Conservation (phyloP, 2,797 vertebrate genomes). For the Sphaeramia orbicularis region DNA sequence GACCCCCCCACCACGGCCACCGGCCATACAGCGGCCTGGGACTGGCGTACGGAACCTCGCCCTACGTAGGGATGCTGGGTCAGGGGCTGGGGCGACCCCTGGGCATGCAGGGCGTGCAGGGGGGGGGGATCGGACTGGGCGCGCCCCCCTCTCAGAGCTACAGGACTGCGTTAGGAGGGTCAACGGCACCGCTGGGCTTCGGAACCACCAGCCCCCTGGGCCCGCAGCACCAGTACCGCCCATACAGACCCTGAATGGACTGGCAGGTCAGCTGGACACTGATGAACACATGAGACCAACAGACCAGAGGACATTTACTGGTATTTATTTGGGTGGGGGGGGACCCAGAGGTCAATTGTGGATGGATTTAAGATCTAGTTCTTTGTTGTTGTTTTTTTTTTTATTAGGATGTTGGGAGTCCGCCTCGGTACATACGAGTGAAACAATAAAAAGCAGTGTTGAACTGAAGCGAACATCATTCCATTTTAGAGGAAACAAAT, state of each 20-base stretch:
- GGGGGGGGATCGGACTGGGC: conserved; percentile 48
- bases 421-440: neutral
- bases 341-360: conserved; percentile 53
- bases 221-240: conserved; percentile 80
- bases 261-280: neutral
- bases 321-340: conserved; percentile 66
- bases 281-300: neutral
- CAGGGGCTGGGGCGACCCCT: conserved; percentile 83
- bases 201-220: conserved; percentile 76
- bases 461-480: too few relatives aligned
- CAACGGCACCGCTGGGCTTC: conserved; percentile 82
- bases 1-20: conserved; percentile 73
- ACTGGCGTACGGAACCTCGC: conserved; percentile 84
- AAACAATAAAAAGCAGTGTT: neutral
- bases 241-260: conserved; percentile 84
- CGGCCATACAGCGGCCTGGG: conserved; percentile 87
- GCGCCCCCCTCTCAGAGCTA: conserved; percentile 83
- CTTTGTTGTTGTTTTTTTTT: conserved; percentile 22
- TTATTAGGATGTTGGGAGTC: conserved; percentile 18
- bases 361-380: conserved; percentile 39
- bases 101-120: neutral
- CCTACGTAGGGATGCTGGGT: conserved; percentile 82
- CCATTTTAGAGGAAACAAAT: too few relatives aligned
- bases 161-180: conserved; percentile 86
- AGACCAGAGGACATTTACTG: neutral